phyloP scores from a whole-genome alignment of 64 coral and sea anemone species.

The Stichodactyla helianthus region DNA sequence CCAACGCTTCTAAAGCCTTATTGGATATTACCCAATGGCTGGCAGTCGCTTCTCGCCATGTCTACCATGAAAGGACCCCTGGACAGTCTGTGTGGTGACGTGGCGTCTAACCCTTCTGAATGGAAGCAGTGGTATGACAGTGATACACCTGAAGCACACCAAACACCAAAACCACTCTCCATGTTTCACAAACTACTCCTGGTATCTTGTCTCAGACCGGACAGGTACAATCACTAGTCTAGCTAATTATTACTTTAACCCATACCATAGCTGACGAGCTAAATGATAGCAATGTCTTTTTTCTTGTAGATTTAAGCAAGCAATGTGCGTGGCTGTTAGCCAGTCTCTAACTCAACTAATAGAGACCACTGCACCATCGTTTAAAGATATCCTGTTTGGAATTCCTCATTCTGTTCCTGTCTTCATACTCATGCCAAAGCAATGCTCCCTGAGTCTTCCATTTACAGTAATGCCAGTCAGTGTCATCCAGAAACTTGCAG shows the following conservation, averaged over 20 bases:
- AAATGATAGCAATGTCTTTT: too few species aligned
- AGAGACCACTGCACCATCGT: slow-evolving; percentile 34
- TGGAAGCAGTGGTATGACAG: slow-evolving; percentile 85
- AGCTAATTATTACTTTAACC: background rate
- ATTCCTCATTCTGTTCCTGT: slow-evolving; percentile 74
- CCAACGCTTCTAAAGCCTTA: slow-evolving; percentile 83
- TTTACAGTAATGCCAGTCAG: slow-evolving; percentile 28
- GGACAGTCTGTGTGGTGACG: slow-evolving; percentile 81
- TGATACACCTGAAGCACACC: slow-evolving; percentile 46
- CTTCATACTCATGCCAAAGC: slow-evolving; percentile 61
- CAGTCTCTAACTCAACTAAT: slow-evolving; percentile 50
- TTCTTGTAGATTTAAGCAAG: slow-evolving; percentile 38
- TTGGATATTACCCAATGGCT: slow-evolving; percentile 68
- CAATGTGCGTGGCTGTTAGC: slow-evolving; percentile 55
- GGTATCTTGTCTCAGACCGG: slow-evolving; percentile 75
- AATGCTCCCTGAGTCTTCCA: slow-evolving; percentile 42
- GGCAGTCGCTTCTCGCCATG: slow-evolving; percentile 68
- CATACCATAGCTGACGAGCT: too few species aligned
- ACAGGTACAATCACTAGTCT: slow-evolving; percentile 9
- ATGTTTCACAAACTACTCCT: slow-evolving; percentile 60
- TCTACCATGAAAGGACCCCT: slow-evolving; percentile 80
- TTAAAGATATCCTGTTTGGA: slow-evolving; percentile 50
- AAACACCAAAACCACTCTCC: slow-evolving; percentile 21
- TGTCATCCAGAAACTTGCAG: slow-evolving; percentile 52
- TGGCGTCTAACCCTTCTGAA: slow-evolving; percentile 62